Evolutionary conservation across 2,797 vertebrate species (phyloP).

Genomic region (Dromococcyx pavoninus): DNA sequence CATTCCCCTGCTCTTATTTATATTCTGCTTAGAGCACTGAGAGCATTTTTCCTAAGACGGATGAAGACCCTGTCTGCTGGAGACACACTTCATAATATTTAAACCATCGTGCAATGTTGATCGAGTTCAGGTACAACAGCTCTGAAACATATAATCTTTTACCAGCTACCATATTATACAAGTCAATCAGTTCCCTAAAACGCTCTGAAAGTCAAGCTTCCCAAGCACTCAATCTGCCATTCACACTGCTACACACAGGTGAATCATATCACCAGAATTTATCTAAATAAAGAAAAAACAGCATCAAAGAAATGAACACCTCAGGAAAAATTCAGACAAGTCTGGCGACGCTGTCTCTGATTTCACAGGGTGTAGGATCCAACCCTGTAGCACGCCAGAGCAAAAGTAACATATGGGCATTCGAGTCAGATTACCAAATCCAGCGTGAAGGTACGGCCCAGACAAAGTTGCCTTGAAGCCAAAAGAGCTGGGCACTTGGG

Average conservation of each 20-base stretch:
- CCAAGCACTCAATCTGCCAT: constrained; percentile 64
- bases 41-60: neutral
- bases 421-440: neutral
- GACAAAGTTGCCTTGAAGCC: neutral
- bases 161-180: constrained; percentile 61
- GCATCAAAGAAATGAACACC: constrained; percentile 56
- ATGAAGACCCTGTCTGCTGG: neutral
- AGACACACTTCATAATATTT: constrained; percentile 58
- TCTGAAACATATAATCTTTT: constrained; percentile 67
- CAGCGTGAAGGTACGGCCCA: neutral
- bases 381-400: neutral
- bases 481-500: neutral
- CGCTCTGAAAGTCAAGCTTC: constrained; percentile 36
- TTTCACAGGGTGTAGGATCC: neutral
- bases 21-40: neutral
- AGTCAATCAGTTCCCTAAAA: constrained; percentile 65
- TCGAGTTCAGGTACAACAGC: constrained; percentile 54
- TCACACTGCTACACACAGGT: constrained; percentile 51
- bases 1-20: neutral
- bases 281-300: constrained; percentile 62
- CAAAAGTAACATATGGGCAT: neutral
- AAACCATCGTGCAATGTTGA: constrained; percentile 10
- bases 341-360: constrained; percentile 24
- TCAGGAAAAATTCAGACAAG: constrained; percentile 41
- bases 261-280: constrained; percentile 62